phyloP scores from a whole-genome alignment of 2,113 vertebrate genomes.

The Pelecanus crispus region DNA sequence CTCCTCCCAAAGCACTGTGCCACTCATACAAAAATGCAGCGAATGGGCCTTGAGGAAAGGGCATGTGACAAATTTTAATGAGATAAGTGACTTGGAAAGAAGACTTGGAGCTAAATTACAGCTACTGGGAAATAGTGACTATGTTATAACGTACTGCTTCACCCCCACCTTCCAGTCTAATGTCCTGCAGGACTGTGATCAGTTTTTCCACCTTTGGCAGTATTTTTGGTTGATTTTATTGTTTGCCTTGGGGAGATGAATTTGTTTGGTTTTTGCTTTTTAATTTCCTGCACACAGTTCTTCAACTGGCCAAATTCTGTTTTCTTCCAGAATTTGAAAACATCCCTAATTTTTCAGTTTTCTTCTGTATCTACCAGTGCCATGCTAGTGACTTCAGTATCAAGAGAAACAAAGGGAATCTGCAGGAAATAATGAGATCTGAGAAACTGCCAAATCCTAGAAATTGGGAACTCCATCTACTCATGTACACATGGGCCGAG shows the following conservation, averaged over 20 bases:
- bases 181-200: neutral
- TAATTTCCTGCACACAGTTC: neutral
- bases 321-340: neutral
- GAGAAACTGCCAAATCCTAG: neutral
- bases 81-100: conserved; percentile 16
- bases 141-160: neutral
- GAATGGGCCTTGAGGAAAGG: neutral
- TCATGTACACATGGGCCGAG: neutral
- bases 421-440: neutral
- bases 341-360: neutral
- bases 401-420: neutral
- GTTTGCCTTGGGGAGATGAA: neutral
- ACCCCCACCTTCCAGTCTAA: neutral
- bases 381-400: neutral
- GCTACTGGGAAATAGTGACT: neutral
- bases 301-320: neutral
- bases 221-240: neutral
- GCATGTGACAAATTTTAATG: neutral
- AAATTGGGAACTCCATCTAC: neutral
- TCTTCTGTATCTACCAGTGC: neutral
- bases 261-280: neutral
- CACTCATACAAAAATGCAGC: neutral
- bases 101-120: neutral
- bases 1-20: neutral
- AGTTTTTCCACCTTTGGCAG: neutral